Evolutionary conservation across 2,113 vertebrate species (phyloP), one percentile per base, ranked within the genome.

Genomic region (Malurus cyaneus): DNA sequence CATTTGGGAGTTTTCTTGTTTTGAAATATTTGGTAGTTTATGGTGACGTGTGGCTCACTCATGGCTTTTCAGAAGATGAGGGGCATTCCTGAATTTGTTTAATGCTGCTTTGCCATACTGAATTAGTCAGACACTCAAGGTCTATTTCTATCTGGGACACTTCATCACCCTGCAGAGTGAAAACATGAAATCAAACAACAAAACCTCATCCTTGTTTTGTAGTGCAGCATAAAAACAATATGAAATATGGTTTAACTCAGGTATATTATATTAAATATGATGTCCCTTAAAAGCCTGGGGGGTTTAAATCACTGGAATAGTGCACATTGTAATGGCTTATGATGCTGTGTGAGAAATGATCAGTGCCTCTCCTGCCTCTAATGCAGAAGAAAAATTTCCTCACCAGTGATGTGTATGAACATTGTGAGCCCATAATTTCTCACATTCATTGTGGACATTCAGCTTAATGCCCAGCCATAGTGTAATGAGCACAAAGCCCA

Each of bases 281-380:
- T 87, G 39, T 86, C 76, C 31, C 18, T 90, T 88, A 93, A 97
- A 81, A 94, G 57, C 49, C 67, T 80, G 10, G 0, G 4, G 44
- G 84, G 23, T 92, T 84, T 96, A 96, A 96, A 95, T 96, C 89
- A 92, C 16, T 26, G 39, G 79, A 94, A 93, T 66, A 54, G 31
- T 32, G 47, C 39, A 71, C 47, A 66, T 12, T 59, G 20, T 86
- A 95, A 90, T 44, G 86, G 60, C 24, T 90, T 80, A 57, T 54
- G 78, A 56, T 72, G 41, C 24, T 76, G 24, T 85, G 41, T 93
- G 83, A 96, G 74, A 96, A 97, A 96, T 80, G 23, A 79, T 54
- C n/a, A 53, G 59, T 81, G 41, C 54, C 66, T 31, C 31, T 94
- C 47, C 59, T 86, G 86, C 26, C 70, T 50, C 14, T 78, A 89